Evolutionary conservation across 2,113 vertebrate genomes (phyloP).

Genomic region (Elaphurus davidianus): DNA sequence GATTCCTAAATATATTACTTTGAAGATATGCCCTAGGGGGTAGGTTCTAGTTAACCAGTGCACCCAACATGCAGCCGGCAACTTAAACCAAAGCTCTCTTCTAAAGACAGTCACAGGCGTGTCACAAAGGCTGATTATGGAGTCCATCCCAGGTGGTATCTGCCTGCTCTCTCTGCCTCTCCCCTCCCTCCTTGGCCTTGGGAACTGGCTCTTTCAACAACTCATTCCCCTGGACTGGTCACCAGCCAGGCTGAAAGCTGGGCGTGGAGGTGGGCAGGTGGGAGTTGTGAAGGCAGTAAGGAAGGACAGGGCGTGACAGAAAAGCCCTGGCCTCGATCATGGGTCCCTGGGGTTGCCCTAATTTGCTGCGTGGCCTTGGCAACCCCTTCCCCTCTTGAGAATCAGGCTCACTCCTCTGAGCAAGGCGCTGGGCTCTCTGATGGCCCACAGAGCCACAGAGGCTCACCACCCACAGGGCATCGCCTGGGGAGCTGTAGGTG

Average conservation of each 20-base stretch:
- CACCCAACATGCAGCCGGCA: accelerated
- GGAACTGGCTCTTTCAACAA: neutral
- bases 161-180: neutral
- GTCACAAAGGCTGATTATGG: neutral
- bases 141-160: accelerated
- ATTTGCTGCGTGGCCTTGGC: neutral
- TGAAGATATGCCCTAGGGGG: neutral
- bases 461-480: accelerated
- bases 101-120: accelerated
- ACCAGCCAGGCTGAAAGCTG: neutral
- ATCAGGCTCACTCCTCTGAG: neutral
- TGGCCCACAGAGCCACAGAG: accelerated
- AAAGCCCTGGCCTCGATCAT: neutral
- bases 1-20: neutral
- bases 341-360: neutral
- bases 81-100: neutral
- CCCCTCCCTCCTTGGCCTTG: too few relatives aligned
- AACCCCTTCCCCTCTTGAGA: neutral
- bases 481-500: neutral
- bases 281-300: neutral
- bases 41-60: neutral
- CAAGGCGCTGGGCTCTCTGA: neutral
- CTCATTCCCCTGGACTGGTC: neutral
- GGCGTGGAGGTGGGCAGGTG: neutral
- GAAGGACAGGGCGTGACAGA: neutral